Percentiles rank a stretch among this genome's conserved stretches.
Evolutionary conservation across 2,797 vertebrate species (phyloP).

Genomic region (Anableps anableps): DNA sequence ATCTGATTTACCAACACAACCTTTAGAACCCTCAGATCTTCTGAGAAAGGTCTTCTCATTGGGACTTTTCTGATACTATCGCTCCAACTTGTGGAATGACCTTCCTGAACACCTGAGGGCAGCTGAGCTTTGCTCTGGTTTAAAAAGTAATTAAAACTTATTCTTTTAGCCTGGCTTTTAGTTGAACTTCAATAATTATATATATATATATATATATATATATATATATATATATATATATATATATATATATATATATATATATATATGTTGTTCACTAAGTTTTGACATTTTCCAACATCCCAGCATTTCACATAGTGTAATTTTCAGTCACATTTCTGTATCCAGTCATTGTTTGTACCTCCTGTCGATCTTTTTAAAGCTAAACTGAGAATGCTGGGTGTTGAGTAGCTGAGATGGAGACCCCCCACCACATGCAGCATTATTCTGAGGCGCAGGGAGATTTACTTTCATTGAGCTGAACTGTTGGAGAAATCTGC

Average conservation of each 20-base stretch:
- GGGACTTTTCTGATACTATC: not conserved
- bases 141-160: too few species aligned
- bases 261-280: not conserved
- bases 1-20: not conserved
- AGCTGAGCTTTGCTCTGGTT: too few species aligned
- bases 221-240: too few species aligned
- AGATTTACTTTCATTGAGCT: constrained; percentile 65
- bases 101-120: too few species aligned
- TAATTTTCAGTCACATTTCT: not conserved
- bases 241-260: too few species aligned
- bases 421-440: constrained; percentile 33
- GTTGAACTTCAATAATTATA: too few species aligned
- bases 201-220: too few species aligned
- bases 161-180: too few species aligned
- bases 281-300: not conserved
- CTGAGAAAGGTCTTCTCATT: not conserved
- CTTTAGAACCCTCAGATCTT: too few species aligned
- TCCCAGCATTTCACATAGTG: not conserved
- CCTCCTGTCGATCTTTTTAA: not conserved
- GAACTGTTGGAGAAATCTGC: constrained; percentile 48
- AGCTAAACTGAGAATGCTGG: constrained; percentile 29
- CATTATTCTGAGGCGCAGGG: constrained; percentile 34
- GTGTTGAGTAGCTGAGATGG: constrained; percentile 13
- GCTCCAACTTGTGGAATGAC: not conserved
- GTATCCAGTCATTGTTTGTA: not conserved